These are phyloP conservation scores for Argyra leucocephala DNA, from an alignment of 2,888 invertebrate genomes.

Conservation along the genomic window DNA sequence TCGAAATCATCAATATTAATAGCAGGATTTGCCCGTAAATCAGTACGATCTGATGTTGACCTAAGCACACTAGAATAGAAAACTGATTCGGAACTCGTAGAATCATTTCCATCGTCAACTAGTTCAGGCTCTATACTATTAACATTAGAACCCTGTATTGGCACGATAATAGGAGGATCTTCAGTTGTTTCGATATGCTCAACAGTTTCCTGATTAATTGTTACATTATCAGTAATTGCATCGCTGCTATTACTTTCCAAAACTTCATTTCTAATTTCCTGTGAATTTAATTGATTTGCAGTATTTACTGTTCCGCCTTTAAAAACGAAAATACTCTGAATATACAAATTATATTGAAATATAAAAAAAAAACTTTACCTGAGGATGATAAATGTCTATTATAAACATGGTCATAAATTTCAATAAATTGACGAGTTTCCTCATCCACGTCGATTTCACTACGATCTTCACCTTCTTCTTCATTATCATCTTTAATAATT, in stretches of 20 bases:
- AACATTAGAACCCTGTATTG: background rate
- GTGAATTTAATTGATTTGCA: background rate
- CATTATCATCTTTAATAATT: conserved; percentile 39
- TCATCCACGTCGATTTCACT: conserved; percentile 43
- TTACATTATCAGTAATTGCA: conserved; percentile 11
- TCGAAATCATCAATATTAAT: conserved; percentile 8
- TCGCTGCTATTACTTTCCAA: conserved; percentile 26
- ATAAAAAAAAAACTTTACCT: conserved; percentile 13
- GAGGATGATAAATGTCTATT: conserved; percentile 36
- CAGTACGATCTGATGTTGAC: conserved; percentile 10
- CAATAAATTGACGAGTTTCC: conserved; percentile 41
- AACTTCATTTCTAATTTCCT: background rate
- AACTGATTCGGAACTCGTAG: background rate
- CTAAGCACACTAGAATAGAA: background rate
- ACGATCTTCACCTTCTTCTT: conserved; percentile 43
- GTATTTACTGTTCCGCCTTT: background rate
- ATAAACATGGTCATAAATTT: conserved; percentile 40
- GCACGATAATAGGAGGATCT: background rate
- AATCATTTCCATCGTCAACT: background rate
- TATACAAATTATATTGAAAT: no score
- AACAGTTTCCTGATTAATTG: background rate
- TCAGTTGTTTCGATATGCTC: background rate
- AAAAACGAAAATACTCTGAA: no score
- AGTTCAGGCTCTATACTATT: background rate
- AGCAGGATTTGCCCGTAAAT: conserved; percentile 14